Percentiles rank a stretch among this genome's conserved stretches.
phyloP scores from a whole-genome alignment of 2,113 vertebrate genomes.

The Rhynchomys soricoides region DNA sequence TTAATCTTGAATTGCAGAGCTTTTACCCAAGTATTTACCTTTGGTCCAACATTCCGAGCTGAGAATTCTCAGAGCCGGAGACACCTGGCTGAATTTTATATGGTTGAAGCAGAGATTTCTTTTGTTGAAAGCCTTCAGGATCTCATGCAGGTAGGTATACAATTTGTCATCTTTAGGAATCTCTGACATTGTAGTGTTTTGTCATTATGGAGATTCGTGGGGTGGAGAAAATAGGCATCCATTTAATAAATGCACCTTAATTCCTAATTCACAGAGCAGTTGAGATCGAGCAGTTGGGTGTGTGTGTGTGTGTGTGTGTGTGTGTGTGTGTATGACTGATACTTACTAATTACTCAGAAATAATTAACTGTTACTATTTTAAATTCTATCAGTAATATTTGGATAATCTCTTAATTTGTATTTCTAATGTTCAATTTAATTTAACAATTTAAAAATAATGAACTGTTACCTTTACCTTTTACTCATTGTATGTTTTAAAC shows the following conservation, averaged over 20 bases:
- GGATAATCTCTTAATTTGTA: background rate
- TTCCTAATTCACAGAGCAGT: background rate
- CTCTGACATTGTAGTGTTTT: constrained; percentile 51
- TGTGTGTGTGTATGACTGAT: no score
- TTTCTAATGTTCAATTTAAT: background rate
- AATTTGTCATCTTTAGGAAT: background rate
- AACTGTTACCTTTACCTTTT: background rate
- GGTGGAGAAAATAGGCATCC: constrained; percentile 28
- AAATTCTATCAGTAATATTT: constrained; percentile 35
- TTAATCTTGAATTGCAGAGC: constrained; percentile 87
- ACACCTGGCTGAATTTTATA: constrained; percentile 98
- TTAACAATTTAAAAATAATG: no score
- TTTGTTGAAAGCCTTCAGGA: constrained; percentile 93
- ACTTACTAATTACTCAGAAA: constrained; percentile 30
- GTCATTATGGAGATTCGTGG: background rate
- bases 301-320: background rate
- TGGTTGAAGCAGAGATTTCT: constrained; percentile 97
- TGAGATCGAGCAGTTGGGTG: background rate
- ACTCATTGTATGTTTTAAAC: background rate
- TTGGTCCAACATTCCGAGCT: constrained; percentile 96
- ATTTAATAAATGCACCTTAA: background rate
- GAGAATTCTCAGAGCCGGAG: constrained; percentile 97
- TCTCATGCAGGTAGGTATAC: constrained; percentile 89
- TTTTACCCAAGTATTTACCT: constrained; percentile 94
- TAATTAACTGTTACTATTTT: constrained; percentile 19